Conservation (phyloP, 1,140 invertebrate species). For the Nephila pilipes region DNA sequence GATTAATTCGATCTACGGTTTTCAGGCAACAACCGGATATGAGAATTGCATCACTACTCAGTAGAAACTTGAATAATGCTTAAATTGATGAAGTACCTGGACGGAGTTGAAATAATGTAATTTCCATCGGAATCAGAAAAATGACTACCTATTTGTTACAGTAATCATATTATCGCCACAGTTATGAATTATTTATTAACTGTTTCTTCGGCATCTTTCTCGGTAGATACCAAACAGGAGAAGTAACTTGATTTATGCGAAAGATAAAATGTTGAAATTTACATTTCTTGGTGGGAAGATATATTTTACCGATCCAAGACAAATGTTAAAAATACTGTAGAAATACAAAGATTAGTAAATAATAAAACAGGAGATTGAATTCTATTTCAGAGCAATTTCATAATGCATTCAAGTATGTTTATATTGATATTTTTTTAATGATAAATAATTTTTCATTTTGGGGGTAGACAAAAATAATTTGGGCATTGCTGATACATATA, state of each 20-base stretch:
- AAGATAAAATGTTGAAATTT: not conserved
- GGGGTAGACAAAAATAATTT: no score
- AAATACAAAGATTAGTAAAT: no score
- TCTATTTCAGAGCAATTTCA: no score
- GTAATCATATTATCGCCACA: not conserved
- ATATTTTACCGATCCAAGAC: not conserved
- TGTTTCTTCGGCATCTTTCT: not conserved
- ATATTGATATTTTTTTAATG: no score
- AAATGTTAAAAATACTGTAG: not conserved
- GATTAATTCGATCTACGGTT: not conserved
- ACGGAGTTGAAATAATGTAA: not conserved
- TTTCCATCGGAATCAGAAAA: not conserved
- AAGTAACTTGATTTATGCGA: not conserved
- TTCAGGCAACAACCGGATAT: not conserved
- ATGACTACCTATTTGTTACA: not conserved
- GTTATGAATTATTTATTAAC: not conserved
- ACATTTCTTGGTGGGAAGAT: not conserved
- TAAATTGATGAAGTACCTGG: not conserved
- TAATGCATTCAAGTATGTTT: no score
- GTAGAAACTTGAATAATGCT: not conserved
- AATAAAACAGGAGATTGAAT: no score
- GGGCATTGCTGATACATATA: no score
- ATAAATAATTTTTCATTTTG: no score
- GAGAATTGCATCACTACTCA: not conserved
- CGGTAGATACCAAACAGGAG: not conserved